Conservation (phyloP, 2,888 invertebrate genomes). For the Carpatolechia fugitivella region DNA sequence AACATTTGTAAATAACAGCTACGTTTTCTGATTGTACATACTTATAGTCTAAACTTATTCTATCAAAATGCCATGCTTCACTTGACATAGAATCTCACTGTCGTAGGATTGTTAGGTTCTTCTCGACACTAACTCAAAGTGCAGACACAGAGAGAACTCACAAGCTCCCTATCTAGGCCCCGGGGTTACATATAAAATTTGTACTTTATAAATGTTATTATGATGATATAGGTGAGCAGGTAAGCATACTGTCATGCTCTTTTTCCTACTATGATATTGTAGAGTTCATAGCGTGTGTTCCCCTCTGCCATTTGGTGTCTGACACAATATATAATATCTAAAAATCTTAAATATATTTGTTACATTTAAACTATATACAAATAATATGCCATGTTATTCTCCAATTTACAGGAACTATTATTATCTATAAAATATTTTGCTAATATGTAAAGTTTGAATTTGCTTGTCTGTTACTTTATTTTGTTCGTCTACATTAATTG, state of each 20-base stretch:
- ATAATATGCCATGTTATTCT: background rate
- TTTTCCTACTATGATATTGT: background rate
- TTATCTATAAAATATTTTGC: background rate
- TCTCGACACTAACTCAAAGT: background rate
- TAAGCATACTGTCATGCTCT: background rate
- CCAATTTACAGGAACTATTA: slow-evolving; percentile 1
- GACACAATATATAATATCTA: background rate
- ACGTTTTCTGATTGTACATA: slow-evolving; percentile 29
- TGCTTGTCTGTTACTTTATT: background rate
- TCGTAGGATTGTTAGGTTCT: slow-evolving; percentile 31
- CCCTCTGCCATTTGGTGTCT: background rate
- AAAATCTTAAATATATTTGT: background rate
- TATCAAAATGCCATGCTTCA: slow-evolving; percentile 55
- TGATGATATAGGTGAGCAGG: background rate
- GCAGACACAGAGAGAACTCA: too few species aligned
- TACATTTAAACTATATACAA: slow-evolving; percentile 3
- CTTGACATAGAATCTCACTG: slow-evolving; percentile 52
- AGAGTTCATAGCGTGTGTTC: background rate
- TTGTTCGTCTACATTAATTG: background rate
- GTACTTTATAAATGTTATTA: background rate
- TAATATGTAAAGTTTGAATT: background rate
- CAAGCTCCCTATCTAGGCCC: too few species aligned
- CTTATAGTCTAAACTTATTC: slow-evolving; percentile 38
- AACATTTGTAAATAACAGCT: slow-evolving; percentile 15
- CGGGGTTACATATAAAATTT: background rate